These are phyloP conservation scores for Hymenopus coronatus DNA, from an alignment of 2,888 invertebrate genomes.

Conservation along the genomic window DNA sequence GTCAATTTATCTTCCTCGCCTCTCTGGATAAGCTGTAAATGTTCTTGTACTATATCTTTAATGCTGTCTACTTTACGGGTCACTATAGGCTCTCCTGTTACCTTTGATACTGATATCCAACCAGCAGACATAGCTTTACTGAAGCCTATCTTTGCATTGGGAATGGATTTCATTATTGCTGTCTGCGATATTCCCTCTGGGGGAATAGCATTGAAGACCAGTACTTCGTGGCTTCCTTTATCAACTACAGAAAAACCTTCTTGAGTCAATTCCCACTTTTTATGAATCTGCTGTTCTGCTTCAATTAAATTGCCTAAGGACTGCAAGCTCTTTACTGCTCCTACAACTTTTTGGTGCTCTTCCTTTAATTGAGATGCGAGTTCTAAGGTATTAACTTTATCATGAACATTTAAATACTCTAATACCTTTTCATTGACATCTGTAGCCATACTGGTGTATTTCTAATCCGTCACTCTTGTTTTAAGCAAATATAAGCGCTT, in stretches of 20 bases:
- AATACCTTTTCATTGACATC: conserved; percentile 25
- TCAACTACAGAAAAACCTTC: conserved; percentile 80
- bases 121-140: conserved; percentile 94
- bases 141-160: conserved; percentile 85
- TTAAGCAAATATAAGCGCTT: background rate
- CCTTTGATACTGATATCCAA: conserved; percentile 89
- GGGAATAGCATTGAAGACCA: conserved; percentile 76
- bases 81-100: conserved; percentile 65
- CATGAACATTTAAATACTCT: conserved; percentile 13
- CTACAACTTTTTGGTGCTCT: conserved; percentile 91
- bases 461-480: background rate
- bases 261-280: conserved; percentile 77
- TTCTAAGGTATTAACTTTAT: conserved; percentile 18
- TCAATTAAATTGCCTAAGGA: conserved; percentile 68
- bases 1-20: conserved; percentile 58
- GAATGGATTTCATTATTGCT: conserved; percentile 73
- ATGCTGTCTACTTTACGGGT: conserved; percentile 70
- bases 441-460: conserved; percentile 14
- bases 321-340: conserved; percentile 87
- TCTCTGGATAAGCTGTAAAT: conserved; percentile 64
- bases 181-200: conserved; percentile 69
- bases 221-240: conserved; percentile 91
- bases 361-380: conserved; percentile 66
- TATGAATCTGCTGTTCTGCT: conserved; percentile 67
- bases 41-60: conserved; percentile 67